Base-by-base conservation (phyloP, 2,113 vertebrate genomes). In the Entosphenus tridentatus region DNA sequence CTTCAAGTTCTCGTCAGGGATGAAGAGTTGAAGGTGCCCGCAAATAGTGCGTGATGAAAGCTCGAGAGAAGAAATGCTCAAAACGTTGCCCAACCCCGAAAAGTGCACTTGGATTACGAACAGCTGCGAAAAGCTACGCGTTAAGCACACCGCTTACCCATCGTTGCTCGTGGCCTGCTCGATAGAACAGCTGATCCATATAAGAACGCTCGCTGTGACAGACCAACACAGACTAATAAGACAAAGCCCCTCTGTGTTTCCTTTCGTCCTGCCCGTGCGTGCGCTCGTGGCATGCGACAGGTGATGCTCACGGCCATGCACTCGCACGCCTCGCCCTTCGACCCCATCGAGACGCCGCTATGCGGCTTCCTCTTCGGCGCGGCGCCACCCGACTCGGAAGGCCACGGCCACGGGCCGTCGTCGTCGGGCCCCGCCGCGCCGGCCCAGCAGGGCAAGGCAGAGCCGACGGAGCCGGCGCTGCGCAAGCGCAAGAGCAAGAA, bases 311-410 rank as follows among this genome's bases (percentile, higher is more conserved):
- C 62, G 21, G 10, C 21, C n/a, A 65, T 65, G 62, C 62, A 65
- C 21, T 65, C 62, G 21, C 62, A 65, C 62, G 62, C n/a, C 21
- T 65, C 62, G 21, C 62, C 62, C 21, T 65, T 65, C n/a, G 62
- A n/a, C n/a, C 62, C 62, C 62, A 21, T 65, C n/a, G 62, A 65
- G 62, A 16, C 62, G n/a, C n/a, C 62, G 9, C 10, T 65, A 10
- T 65, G 62, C 62, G n/a, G 62, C n/a, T n/a, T 65, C n/a, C 62
- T 65, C 62, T 65, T 65, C 21, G 62, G 62, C n/a, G n/a, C 62
- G n/a, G n/a, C 10, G 10, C 39, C 39, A 39, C 62, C 62, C 2
- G 62, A 65, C 9, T 65, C 62, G 62, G 21, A 21, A 9, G 9
- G 62, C 62, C 62, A 65, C 10, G 62, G 62, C 21, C 62, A 65